phyloP scores from a whole-genome alignment of 2,113 vertebrate genomes.

The Acrocephalus kingi region DNA sequence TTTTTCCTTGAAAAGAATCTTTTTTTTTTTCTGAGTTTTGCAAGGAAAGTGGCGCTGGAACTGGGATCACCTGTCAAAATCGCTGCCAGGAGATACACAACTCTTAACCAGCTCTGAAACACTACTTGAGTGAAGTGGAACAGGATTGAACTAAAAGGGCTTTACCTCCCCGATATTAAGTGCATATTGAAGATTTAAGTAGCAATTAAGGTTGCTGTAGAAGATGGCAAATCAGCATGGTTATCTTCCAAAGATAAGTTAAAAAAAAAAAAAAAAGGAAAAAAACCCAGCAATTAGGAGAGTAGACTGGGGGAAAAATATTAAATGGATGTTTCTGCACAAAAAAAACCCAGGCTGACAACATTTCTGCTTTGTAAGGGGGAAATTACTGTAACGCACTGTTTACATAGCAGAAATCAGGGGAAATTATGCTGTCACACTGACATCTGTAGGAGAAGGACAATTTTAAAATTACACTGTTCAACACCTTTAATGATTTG shows the following conservation, averaged over 20 bases:
- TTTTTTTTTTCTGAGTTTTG: not conserved
- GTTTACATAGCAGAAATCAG: constrained; percentile 94
- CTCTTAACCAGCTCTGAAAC: constrained; percentile 62
- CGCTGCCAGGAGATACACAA: not conserved
- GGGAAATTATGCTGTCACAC: constrained; percentile 96
- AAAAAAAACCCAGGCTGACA: constrained; percentile 63
- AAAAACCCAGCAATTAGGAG: constrained; percentile 78
- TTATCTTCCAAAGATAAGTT: constrained; percentile 29
- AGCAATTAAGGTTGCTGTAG: constrained; percentile 73
- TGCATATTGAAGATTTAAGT: constrained; percentile 73
- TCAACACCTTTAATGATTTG: constrained; percentile 98
- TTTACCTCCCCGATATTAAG: constrained; percentile 67
- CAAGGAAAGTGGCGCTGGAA: not conserved
- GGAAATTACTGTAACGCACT: constrained; percentile 88
- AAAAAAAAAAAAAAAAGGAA: not conserved
- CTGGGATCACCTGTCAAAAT: not conserved
- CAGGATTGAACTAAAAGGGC: constrained; percentile 59
- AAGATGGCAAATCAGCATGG: constrained; percentile 48
- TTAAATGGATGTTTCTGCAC: constrained; percentile 69
- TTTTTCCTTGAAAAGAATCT: no score
- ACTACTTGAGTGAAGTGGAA: constrained; percentile 59
- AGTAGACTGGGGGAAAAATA: constrained; percentile 67
- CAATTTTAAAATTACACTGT: constrained; percentile 97
- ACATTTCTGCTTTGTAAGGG: constrained; percentile 76
- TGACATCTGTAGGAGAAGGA: constrained; percentile 91